Base-by-base conservation (phyloP, 2,113 vertebrate species). In the Oncorhynchus tshawytscha region DNA sequence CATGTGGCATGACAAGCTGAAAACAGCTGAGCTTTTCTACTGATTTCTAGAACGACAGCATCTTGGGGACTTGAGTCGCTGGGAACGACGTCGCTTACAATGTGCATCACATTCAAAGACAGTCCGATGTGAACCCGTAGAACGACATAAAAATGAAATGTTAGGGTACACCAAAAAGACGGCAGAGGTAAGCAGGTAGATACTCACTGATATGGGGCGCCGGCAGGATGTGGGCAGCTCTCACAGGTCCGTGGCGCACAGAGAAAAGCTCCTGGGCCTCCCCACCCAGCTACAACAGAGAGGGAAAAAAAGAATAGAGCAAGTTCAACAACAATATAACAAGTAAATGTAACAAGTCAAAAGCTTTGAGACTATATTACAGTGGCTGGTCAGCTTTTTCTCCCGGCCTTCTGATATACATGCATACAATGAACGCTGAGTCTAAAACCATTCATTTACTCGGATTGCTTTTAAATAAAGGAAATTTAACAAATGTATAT, bases 241-340 rank as follows among this genome's bases (percentile, higher is more conserved):
- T 90, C 34, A 99, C 94, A 0, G 98, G 97, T 51, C 98, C 97
- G 0, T 98, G 95, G 54, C 98, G 94, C 70, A 97, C 94, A 0
- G 98, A 99, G 87, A 98, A 99, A 72, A 99, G 94, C 51, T 99
- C 98, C 78, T 99, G 98, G n/a, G 98, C 97, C 85, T 99, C 97
- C 0, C 97, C 97, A 71, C 94, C 95, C 89, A 97, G 93, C 98
- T 99, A 90, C 75, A 67, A 2, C 27, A 22, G 3, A 60, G 3
- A 78, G 9, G 6, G 25, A 5, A 12, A 27, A 31, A 29, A 11
- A 66, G 64, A 13, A 7, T 2, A 27, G 25, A 11, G 15, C 24
- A 67, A 22, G n/a, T 25, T 64, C 16, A 24, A 24, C 25, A 27
- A 8, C 22, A 27, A 13, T 13, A 1, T 6, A 27, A 66, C 22